Evolutionary conservation across 2,888 invertebrate species (phyloP).

Genomic region (Heliconius erato): DNA sequence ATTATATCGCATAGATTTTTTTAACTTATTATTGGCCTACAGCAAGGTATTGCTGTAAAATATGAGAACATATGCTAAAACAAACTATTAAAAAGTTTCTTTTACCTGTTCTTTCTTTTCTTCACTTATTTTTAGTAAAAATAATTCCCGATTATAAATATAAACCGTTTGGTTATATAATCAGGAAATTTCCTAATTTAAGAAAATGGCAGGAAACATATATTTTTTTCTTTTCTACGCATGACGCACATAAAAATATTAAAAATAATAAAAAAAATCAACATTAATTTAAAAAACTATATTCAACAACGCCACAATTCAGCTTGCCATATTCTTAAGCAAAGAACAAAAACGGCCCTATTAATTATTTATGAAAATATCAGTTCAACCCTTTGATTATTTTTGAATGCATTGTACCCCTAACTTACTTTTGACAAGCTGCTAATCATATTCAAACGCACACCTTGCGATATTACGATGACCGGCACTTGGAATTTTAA

Average conservation of each 20-base stretch:
- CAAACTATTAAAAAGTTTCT: background rate
- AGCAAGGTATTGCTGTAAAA: too few relatives aligned
- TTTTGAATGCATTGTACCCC: constrained; percentile 79
- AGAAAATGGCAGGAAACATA: too few relatives aligned
- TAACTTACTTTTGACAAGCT: constrained; percentile 84
- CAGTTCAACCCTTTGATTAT: constrained; percentile 76
- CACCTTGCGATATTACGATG: constrained; percentile 81
- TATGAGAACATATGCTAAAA: background rate
- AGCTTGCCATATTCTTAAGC: background rate
- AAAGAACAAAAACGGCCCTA: constrained; percentile 45
- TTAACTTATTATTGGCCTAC: too few relatives aligned
- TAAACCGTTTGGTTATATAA: too few relatives aligned
- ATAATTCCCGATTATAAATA: too few relatives aligned
- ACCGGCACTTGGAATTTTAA: constrained; percentile 77
- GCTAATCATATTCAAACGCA: constrained; percentile 84
- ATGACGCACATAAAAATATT: too few relatives aligned
- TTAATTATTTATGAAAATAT: constrained; percentile 64
- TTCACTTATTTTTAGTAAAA: background rate
- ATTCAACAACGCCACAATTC: background rate
- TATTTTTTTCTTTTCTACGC: too few relatives aligned
- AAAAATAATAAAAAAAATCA: too few relatives aligned
- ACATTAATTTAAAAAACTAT: too few relatives aligned
- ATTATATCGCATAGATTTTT: too few relatives aligned
- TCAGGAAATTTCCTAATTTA: too few relatives aligned
- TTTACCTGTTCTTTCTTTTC: background rate